A percentile compares a stretch with the other conserved stretches of the same genome.
These are phyloP conservation scores for Callocephalon fimbriatum DNA, from an alignment of 2,113 vertebrate genomes.

Conservation along the genomic window DNA sequence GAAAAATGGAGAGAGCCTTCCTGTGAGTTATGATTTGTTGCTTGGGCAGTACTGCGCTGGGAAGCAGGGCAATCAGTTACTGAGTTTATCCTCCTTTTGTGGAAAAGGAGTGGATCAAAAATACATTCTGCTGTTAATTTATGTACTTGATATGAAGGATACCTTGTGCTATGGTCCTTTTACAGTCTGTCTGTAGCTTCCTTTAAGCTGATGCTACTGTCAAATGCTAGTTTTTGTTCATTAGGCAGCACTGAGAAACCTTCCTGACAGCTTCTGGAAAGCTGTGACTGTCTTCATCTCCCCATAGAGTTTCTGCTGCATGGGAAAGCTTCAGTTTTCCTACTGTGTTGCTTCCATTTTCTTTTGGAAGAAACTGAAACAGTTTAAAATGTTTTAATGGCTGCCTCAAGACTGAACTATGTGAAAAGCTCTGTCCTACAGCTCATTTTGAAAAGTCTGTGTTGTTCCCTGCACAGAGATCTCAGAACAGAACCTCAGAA, in stretches of 20 bases:
- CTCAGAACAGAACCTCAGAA: background rate
- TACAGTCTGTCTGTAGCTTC: background rate
- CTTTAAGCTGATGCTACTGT: background rate
- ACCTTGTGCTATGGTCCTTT: background rate
- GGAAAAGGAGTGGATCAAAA: background rate
- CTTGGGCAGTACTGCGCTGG: background rate
- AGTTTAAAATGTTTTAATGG: background rate
- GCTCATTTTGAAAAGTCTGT: background rate
- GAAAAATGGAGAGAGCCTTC: background rate
- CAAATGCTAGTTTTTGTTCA: background rate
- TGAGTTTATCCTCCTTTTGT: background rate
- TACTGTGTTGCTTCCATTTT: background rate
- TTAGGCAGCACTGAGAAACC: background rate
- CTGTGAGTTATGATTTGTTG: background rate
- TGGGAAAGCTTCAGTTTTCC: background rate
- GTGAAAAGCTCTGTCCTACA: background rate
- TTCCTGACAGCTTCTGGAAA: background rate
- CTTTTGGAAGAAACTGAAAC: background rate
- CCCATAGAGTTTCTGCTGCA: background rate
- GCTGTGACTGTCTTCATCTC: background rate
- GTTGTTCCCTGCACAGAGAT: accelerated
- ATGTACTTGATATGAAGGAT: background rate
- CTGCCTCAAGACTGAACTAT: background rate
- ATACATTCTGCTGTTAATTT: background rate
- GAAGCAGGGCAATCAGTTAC: accelerated